Conservation (phyloP, 2,888 invertebrate species). For the Hemicrepidius hirtus region DNA sequence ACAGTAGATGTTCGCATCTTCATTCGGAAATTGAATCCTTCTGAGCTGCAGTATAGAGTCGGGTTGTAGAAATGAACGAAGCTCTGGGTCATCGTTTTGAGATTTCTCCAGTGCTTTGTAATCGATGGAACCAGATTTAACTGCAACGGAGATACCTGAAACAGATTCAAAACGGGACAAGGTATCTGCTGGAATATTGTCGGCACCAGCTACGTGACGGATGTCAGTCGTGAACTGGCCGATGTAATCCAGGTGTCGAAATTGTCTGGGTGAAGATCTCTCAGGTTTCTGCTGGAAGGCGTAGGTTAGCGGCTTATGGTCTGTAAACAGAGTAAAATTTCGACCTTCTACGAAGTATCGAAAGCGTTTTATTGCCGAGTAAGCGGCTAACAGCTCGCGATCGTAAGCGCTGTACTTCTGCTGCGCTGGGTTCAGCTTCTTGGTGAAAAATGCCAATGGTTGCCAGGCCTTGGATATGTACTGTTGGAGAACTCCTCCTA, state of each 20-base stretch:
- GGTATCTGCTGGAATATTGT: neutral
- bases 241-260: conserved; percentile 40
- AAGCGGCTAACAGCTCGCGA: too few relatives aligned
- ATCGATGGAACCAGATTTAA: neutral
- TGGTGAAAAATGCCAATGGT: neutral
- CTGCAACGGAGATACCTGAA: neutral
- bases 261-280: conserved; percentile 51
- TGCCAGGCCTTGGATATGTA: neutral
- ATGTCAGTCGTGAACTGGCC: too few relatives aligned
- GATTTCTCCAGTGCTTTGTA: too few relatives aligned
- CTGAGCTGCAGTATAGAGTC: too few relatives aligned
- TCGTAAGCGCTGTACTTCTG: too few relatives aligned
- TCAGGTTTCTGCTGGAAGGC: conserved; percentile 63
- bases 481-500: neutral
- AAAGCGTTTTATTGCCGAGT: too few relatives aligned
- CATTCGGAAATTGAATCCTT: neutral
- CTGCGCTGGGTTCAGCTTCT: too few relatives aligned
- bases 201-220: neutral
- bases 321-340: conserved; percentile 11
- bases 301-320: conserved; percentile 54
- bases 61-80: too few relatives aligned
- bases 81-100: too few relatives aligned
- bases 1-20: neutral
- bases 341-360: conserved; percentile 8
- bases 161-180: neutral